Base-by-base conservation (phyloP, 2,888 invertebrate genomes). In the Lymantria monacha region DNA sequence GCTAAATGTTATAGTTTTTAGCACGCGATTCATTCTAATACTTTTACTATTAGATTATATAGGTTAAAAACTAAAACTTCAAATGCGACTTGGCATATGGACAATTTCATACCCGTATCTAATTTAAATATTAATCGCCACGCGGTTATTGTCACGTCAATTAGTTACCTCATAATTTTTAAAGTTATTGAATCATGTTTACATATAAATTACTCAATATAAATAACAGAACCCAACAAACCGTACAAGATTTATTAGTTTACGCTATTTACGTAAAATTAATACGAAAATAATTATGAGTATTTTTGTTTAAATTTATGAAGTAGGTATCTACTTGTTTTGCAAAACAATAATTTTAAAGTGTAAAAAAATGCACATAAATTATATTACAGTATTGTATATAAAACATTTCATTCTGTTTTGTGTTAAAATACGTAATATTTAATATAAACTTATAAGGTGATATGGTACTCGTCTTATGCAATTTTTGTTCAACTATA, bases 321-420 rank as follows among this genome's bases (percentile, higher is more conserved):
- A 44, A 45, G 14, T 42, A 50, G 14, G n/a, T n/a, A n/a, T n/a
- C n/a, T n/a, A n/a, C n/a, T n/a, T 36, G 45, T 46, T 49, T 45
- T 12, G 15, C 30, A 12, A 41, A 51, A 42, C 43, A 44, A 36
- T 37, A n/a, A 50, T 10, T 36, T 36, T 44, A 11, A 30, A 44
- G 3, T 30, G 37, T 12, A 33, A 9, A 33, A n/a, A 13, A 14
- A 33, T 14, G n/a, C 22, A 11, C 14, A 9, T 9, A 15, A 44
- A 44, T 22, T 36, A 37, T 15, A 15, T 9, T 44, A 33, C 11
- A 36, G 7, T 14, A 11, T 15, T 36, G 11, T 44, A 14, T 37
- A 37, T 44, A 44, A 11, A 44, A 37, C 7, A 15, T 33, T 22
- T 33, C 33, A 44, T 50, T 46, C 38, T 50, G 50, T 45, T 50